Base-by-base conservation (phyloP, 2,888 invertebrate species). In the Drosophila paranaensis region DNA sequence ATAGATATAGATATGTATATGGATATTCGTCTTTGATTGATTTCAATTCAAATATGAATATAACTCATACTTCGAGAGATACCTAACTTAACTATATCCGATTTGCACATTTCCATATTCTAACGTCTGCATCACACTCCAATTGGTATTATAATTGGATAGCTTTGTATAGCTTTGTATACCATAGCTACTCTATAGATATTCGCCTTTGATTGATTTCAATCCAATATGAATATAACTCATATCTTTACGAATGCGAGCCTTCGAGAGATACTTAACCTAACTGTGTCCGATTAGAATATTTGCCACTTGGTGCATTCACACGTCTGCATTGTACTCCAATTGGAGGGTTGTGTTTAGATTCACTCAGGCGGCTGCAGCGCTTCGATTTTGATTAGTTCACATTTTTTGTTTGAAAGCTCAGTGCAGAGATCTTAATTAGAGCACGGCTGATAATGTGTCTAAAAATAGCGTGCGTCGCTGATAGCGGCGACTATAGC, bases 361-460 rank as follows among this genome's bases (percentile, higher is more conserved):
- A 20, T 20, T 20, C 20, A 20, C 20, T 20, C 20, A 20, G 20
- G 20, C 20, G 20, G 20, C 20, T 20, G 58, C 60, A 56, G 43
- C 45, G 42, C 58, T 85, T 57, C 60, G 73, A 78, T 74, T 81
- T 70, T 62, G 77, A 74, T 77, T 79, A 79, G 70, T 67, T 54
- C 70, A 65, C 53, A 48, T 69, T 77, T 67, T 81, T 67, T 76
- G 75, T 76, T 76, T 76, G 72, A 72, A 75, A 81, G 75, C 70
- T 79, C 72, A 73, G 67, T 69, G 74, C 79, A 76, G 78, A 86
- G 88, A 89, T 86, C 86, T 84, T 89, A 86, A 86, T 86, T 86
- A 86, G 86, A 86, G 82, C 86, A 86, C 65, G 62, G 60, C 85
- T 86, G 86, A 86, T 86, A 86, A 87, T 84, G 63, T 55, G 71